Conservation (phyloP, 2,113 vertebrate species). For the Vulpes vulpes region DNA sequence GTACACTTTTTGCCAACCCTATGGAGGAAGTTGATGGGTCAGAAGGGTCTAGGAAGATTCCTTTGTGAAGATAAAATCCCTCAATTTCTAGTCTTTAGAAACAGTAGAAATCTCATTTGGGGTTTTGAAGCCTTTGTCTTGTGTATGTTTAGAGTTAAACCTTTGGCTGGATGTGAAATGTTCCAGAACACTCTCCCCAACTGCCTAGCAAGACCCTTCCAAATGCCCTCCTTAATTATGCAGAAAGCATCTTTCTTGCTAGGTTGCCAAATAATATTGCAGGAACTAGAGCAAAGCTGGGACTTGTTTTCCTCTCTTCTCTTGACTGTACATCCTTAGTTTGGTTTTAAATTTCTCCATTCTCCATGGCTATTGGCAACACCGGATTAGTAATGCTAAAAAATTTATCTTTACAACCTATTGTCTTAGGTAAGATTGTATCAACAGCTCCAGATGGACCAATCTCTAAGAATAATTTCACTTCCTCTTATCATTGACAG, state of each 20-base stretch:
- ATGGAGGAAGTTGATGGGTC: neutral
- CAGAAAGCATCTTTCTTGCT: conserved; percentile 62
- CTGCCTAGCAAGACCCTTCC: conserved; percentile 71
- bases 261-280: conserved; percentile 43
- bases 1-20: neutral
- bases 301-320: neutral
- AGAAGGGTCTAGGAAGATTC: neutral
- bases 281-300: conserved; percentile 45
- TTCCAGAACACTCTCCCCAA: conserved; percentile 70
- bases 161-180: neutral
- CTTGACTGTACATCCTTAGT: neutral
- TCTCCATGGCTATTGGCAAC: conserved; percentile 85
- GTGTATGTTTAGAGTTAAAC: conserved; percentile 41
- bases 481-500: conserved; percentile 94
- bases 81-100: neutral
- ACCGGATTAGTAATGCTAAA: conserved; percentile 83
- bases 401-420: conserved; percentile 90
- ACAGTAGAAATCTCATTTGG: neutral
- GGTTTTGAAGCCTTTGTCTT: neutral
- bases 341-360: conserved; percentile 86
- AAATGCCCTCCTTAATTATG: conserved; percentile 62
- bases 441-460: conserved; percentile 93
- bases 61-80: neutral
- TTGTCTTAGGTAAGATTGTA: conserved; percentile 90
- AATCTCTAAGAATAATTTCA: conserved; percentile 95